Conservation (phyloP, 2,888 invertebrate species). For the Luperina testacea region DNA sequence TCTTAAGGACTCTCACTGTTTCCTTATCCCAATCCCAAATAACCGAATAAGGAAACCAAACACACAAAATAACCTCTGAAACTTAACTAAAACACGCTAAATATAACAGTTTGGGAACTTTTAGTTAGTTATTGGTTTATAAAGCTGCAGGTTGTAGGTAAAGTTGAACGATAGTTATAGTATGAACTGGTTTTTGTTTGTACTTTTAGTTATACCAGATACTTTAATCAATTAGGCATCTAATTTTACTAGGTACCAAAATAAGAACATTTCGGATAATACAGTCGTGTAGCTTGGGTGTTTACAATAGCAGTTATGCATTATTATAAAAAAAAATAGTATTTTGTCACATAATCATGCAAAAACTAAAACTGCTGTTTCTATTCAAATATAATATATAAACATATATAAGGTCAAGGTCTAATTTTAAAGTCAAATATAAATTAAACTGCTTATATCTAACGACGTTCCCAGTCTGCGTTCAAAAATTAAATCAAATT, state of each 20-base stretch:
- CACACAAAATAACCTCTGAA: constrained; percentile 44
- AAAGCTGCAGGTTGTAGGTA: constrained; percentile 6
- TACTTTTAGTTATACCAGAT: too few relatives aligned
- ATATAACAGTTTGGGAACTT: constrained; percentile 18
- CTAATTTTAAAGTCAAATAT: background rate
- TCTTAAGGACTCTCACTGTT: constrained; percentile 11
- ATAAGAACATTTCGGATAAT: background rate
- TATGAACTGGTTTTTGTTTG: background rate
- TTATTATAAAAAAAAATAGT: background rate
- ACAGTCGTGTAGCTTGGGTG: background rate
- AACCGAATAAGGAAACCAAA: constrained; percentile 37
- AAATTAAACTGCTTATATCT: background rate
- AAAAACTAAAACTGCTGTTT: background rate
- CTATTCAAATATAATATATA: background rate
- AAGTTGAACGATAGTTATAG: background rate
- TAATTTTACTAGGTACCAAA: too few relatives aligned
- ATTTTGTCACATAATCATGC: background rate
- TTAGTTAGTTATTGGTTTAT: constrained; percentile 15
- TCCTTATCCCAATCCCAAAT: constrained; percentile 24
- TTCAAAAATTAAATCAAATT: background rate
- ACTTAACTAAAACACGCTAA: constrained; percentile 23
- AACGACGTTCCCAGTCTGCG: background rate
- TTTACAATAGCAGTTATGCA: background rate
- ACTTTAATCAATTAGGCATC: too few relatives aligned
- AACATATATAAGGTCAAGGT: background rate